Conservation (phyloP, 2,113 vertebrate species). For the Daphoenositta chrysoptera region DNA sequence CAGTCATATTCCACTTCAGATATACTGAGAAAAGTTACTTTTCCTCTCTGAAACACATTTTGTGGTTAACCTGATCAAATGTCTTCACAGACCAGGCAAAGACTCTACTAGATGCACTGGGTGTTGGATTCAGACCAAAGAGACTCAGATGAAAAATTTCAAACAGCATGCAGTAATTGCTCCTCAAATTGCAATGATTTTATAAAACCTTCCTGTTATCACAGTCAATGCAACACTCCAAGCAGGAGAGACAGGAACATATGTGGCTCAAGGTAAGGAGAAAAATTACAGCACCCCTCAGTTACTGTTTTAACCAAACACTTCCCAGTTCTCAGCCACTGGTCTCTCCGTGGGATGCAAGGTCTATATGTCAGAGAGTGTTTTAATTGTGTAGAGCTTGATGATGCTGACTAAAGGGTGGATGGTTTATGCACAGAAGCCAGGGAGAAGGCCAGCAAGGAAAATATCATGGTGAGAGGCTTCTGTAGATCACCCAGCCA, state of each 20-base stretch:
- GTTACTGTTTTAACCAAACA: background rate
- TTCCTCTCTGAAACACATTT: background rate
- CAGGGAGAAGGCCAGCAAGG: background rate
- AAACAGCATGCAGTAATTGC: background rate
- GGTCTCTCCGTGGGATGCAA: background rate
- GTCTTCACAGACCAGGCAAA: background rate
- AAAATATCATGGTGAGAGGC: too few relatives aligned
- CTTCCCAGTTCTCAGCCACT: background rate
- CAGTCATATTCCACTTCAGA: too few relatives aligned
- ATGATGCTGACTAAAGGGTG: background rate
- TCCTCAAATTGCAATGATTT: background rate
- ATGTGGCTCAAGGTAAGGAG: background rate
- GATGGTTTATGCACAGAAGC: background rate
- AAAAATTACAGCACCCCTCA: background rate
- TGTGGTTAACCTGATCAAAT: background rate
- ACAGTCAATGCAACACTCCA: background rate
- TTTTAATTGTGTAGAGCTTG: background rate
- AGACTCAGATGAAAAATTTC: background rate
- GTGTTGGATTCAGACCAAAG: background rate
- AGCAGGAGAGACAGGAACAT: background rate
- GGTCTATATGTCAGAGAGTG: background rate
- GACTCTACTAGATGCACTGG: background rate
- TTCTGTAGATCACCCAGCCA: background rate
- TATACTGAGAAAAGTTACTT: background rate
- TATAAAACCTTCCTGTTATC: background rate